Conservation (phyloP, 2,888 invertebrate species). For the Hirtodrosophila alboralis region DNA sequence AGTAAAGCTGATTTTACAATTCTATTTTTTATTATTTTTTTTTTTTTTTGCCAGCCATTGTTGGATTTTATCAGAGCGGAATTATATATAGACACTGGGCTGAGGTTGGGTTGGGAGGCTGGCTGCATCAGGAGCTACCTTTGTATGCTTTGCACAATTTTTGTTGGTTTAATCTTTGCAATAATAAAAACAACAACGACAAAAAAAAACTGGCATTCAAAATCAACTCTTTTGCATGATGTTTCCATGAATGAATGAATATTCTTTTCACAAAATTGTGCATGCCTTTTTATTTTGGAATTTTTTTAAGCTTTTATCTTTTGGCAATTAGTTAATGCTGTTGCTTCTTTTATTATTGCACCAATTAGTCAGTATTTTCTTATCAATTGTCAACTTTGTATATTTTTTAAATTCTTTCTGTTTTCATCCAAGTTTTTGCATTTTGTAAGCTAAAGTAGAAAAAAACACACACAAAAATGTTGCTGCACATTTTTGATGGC, state of each 20-base stretch:
- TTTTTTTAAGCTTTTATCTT: conserved; percentile 4
- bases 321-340: conserved; percentile 8
- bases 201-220: conserved; percentile 15
- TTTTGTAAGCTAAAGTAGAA: conserved; percentile 26
- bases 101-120: too few relatives aligned
- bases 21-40: too few relatives aligned
- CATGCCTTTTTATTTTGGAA: too few relatives aligned
- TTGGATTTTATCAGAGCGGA: conserved; percentile 10
- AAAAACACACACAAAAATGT: too few relatives aligned
- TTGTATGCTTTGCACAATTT: too few relatives aligned
- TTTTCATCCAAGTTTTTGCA: conserved; percentile 3
- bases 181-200: neutral
- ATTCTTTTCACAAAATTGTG: conserved; percentile 11
- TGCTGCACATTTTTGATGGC: conserved; percentile 19
- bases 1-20: too few relatives aligned
- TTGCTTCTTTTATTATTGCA: conserved; percentile 10
- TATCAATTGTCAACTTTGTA: conserved; percentile 1
- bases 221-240: conserved; percentile 35
- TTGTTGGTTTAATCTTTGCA: conserved; percentile 7
- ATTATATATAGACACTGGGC: too few relatives aligned
- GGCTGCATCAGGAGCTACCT: neutral
- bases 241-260: conserved; percentile 31
- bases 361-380: conserved; percentile 21
- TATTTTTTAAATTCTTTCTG: too few relatives aligned
- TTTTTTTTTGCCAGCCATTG: neutral